A percentile compares a stretch with the other conserved stretches of the same genome.
phyloP scores from a whole-genome alignment of 2,797 vertebrate genomes.

The Poeciliopsis paucimaculata region DNA sequence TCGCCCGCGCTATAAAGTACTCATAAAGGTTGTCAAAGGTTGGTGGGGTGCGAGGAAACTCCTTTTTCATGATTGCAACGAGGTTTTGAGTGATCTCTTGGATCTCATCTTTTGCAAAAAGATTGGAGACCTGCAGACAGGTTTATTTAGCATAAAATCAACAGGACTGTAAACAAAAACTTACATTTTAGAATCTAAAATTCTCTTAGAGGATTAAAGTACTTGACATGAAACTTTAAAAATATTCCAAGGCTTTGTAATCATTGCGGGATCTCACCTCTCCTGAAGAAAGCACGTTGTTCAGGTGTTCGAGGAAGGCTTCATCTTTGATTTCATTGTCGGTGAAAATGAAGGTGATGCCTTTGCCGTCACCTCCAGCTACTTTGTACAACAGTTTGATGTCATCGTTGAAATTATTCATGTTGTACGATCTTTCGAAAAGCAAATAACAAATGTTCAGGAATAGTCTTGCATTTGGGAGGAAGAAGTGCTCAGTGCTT shows the following conservation, averaged over 20 bases:
- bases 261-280: constrained; percentile 77
- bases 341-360: constrained; percentile 88
- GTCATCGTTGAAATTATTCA: constrained; percentile 87
- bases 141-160: constrained; percentile 15
- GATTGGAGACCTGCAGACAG: constrained; percentile 85
- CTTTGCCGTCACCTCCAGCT: constrained; percentile 85
- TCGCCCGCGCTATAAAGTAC: constrained; percentile 87
- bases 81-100: constrained; percentile 86
- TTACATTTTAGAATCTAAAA: not conserved
- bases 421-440: constrained; percentile 83
- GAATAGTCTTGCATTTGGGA: not conserved
- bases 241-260: not conserved
- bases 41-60: constrained; percentile 80
- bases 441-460: constrained; percentile 15
- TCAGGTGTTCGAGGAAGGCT: constrained; percentile 90
- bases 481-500: not conserved
- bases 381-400: constrained; percentile 86
- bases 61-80: constrained; percentile 81
- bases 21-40: constrained; percentile 86
- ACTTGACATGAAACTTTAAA: not conserved
- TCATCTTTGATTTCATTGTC: constrained; percentile 93
- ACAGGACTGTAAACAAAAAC: not conserved
- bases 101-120: constrained; percentile 88
- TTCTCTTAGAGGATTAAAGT: not conserved
- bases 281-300: constrained; percentile 90